Percentiles rank a stretch among this genome's conserved stretches.
phyloP scores from a whole-genome alignment of 2,797 vertebrate species.

The Brotula barbata region DNA sequence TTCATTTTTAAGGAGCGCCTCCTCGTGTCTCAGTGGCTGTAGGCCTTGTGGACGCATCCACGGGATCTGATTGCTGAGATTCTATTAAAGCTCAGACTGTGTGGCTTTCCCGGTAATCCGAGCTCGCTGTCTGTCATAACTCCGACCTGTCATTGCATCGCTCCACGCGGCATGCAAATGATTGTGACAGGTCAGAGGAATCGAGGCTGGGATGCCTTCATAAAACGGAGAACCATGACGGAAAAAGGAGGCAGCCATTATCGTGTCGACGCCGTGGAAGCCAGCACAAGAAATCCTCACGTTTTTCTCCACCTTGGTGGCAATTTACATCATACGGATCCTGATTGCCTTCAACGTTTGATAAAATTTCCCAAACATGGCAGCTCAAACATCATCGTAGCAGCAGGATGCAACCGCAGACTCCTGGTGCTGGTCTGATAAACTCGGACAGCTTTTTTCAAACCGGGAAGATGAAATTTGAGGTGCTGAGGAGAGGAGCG shows the following conservation, averaged over 20 bases:
- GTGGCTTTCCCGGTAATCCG: constrained; percentile 62
- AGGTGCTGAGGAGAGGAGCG: too few relatives aligned
- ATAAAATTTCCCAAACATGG: too few relatives aligned
- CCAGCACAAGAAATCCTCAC: background rate
- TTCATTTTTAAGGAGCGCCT: constrained; percentile 76
- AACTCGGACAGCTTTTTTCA: too few relatives aligned
- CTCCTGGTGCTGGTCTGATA: too few relatives aligned
- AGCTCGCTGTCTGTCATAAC: constrained; percentile 58
- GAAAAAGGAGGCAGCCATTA: constrained; percentile 21
- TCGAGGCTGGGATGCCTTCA: constrained; percentile 22
- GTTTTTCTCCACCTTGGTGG: background rate
- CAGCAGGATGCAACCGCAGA: too few relatives aligned
- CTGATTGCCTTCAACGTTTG: too few relatives aligned
- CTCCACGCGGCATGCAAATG: constrained; percentile 55
- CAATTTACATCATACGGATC: too few relatives aligned
- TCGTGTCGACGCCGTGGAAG: constrained; percentile 3
- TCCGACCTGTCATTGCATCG: constrained; percentile 51
- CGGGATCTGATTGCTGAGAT: constrained; percentile 64
- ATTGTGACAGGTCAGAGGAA: constrained; percentile 29
- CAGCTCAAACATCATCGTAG: too few relatives aligned
- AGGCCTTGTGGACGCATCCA: constrained; percentile 50
- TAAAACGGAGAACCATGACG: constrained; percentile 37
- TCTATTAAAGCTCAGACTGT: constrained; percentile 72
- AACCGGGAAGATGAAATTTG: too few relatives aligned
- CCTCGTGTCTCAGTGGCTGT: constrained; percentile 43